Evolutionary conservation across 1,140 invertebrate species (phyloP), one percentile per base, ranked within the genome.

Genomic region (Ceratina calcarata): DNA sequence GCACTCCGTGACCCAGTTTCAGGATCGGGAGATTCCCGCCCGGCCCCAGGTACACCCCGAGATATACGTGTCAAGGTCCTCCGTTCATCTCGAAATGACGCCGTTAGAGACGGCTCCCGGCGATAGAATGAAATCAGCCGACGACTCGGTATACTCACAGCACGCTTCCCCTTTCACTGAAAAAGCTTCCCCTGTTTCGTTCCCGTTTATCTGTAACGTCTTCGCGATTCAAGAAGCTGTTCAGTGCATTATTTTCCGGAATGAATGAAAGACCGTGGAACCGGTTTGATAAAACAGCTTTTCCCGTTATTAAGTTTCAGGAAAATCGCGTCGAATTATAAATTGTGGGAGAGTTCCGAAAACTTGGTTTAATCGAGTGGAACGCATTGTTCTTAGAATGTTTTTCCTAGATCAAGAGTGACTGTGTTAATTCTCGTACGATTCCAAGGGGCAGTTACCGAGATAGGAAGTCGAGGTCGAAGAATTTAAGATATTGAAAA

Each of bases 41-140:
- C 81, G 64, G 83, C 81, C 85, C 62, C 82, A 86, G 86, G 81
- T 86, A 83, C 76, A 84, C 71, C 68, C 64, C 53, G 80, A 72
- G 83, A 87, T 78, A 90, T 90, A 91, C 80, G 88, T 91, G 91
- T 91, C 90, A 91, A 91, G 91, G 91, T 90, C 85, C 51, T 57
- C 24, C 32, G 82, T 74, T 80, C 72, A 84, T 84, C 72, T 73
- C 62, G 78, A 79, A 74, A 74, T 49, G 53, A 74, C 62, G 71
- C 45, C 16, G 70, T 79, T 79, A 64, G 65, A 65, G 22, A 6
- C 20, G 12, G 20, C 20, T n/a, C 3, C 45, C 27, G 27, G 27
- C 49, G 68, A 64, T 69, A 64, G 58, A 62, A 55, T 69, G 32
- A 70, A 77, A 77, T 68, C 18, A 45, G 0, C 64, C 58, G 51